Base-by-base conservation (phyloP, 2,888 invertebrate genomes). In the Trachelus iudaicus region DNA sequence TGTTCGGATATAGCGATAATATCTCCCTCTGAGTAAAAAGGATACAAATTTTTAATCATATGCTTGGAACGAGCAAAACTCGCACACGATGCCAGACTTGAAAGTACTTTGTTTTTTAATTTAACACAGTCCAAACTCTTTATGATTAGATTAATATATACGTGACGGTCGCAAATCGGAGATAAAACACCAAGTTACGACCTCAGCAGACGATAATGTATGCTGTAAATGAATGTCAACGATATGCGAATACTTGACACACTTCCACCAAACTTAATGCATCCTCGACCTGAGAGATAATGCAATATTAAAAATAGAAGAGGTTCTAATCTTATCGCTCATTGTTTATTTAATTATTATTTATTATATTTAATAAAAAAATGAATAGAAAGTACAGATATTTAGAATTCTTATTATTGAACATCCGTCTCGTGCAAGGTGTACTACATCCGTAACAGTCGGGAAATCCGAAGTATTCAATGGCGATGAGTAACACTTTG, bases 1-100 rank as follows among this genome's bases (percentile, higher is more conserved):
- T 94, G 94, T 85, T 92, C 93, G 4, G 93, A 94, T 83, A 90
- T 93, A 37, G 77, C 84, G 35, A 90, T 92, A 71, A 3, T 71
- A 23, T 13, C 71, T 69, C 33, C 71, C 13, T 33, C 30, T 69
- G 12, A 12, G 31, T 31, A 71, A 71, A 30, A 31, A 71, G 9
- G 56, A 23, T 23, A 56, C 23, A 23, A 23, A 56, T 56, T 23
- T 56, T 23, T 9, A 9, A 56, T 23, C 56, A 56, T 23, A 15
- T 56, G 23, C 23, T 56, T 56, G 6, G 56, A 56, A 23, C 2
- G 56, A 56, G 9, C 2, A 56, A 9, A 23, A 56, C 9, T 23
- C 56, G 2, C 23, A 56, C 56, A 2, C 9, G 9, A 56, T 23
- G 56, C 0, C 37, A 15, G 15, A 15, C 37, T 15, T 15, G 6